Evolutionary conservation across 2,797 vertebrate genomes (phyloP).

Genomic region (Gallinago nigripennis): DNA sequence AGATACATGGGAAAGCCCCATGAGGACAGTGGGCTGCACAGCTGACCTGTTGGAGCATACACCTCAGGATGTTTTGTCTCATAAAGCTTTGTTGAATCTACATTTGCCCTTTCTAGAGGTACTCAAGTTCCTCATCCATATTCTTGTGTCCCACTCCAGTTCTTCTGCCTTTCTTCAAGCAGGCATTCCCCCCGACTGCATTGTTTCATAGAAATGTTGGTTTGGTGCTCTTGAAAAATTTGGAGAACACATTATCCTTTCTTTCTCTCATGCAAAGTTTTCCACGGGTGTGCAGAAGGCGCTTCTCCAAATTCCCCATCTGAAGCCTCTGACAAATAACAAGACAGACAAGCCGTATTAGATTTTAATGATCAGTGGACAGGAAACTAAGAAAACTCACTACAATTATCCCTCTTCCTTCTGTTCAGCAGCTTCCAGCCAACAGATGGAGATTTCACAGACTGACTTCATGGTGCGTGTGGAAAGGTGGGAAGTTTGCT

Average conservation of each 20-base stretch:
- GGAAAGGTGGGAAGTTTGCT: neutral
- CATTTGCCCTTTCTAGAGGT: neutral
- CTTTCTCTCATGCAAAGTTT: neutral
- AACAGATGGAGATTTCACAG: neutral
- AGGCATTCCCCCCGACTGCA: accelerated
- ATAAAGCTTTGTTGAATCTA: neutral
- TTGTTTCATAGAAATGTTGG: neutral
- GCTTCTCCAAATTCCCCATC: neutral
- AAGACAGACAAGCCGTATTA: conserved; percentile 33
- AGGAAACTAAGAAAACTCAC: neutral
- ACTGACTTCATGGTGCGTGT: neutral
- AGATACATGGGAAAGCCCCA: neutral
- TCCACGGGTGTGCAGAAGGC: neutral
- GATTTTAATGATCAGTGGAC: neutral
- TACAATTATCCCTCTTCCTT: neutral
- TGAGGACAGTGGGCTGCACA: neutral
- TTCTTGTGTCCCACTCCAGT: neutral
- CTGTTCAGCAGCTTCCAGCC: neutral
- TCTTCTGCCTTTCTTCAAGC: neutral
- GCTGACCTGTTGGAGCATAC: neutral
- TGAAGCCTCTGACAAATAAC: conserved; percentile 36
- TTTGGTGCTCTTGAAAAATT: neutral
- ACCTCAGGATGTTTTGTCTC: neutral
- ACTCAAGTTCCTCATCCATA: neutral
- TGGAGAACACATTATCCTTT: neutral